Evolutionary conservation across 2,888 invertebrate species (phyloP).

Genomic region (Pollenia amentaria): DNA sequence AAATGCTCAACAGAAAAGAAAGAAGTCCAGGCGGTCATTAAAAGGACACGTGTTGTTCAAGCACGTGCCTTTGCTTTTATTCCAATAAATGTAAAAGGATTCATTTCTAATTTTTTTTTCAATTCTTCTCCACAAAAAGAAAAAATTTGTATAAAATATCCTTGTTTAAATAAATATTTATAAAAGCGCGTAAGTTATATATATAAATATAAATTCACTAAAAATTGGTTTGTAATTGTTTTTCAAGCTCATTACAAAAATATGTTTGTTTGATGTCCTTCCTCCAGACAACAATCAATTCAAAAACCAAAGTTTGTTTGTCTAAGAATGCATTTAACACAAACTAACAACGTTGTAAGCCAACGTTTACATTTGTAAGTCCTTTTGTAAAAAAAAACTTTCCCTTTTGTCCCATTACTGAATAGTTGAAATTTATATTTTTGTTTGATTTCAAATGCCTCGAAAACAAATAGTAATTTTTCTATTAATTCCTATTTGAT

Average conservation of each 20-base stretch:
- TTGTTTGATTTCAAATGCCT: conserved; percentile 56
- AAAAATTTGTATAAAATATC: conserved; percentile 48
- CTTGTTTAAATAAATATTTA: conserved; percentile 72
- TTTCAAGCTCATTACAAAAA: conserved; percentile 67
- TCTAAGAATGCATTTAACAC: conserved; percentile 46
- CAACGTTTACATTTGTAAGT: conserved; percentile 19
- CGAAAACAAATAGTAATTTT: conserved; percentile 67
- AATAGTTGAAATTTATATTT: conserved; percentile 67
- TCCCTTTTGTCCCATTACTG: conserved; percentile 20
- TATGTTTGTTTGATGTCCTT: conserved; percentile 65
- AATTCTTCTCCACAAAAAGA: conserved; percentile 38
- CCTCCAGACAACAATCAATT: conserved; percentile 56
- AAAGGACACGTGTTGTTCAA: conserved; percentile 83
- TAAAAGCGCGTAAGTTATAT: conserved; percentile 70
- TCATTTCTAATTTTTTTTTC: conserved; percentile 48
- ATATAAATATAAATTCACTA: conserved; percentile 74
- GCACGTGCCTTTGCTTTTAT: conserved; percentile 81
- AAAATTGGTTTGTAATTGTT: conserved; percentile 76
- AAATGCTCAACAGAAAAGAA: conserved; percentile 31
- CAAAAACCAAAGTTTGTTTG: conserved; percentile 68
- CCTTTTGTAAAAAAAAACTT: conserved; percentile 27
- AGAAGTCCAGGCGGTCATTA: conserved; percentile 81
- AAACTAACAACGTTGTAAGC: conserved; percentile 38
- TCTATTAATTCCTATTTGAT: conserved; percentile 67
- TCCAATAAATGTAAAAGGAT: conserved; percentile 63